Conservation (phyloP, 2,888 invertebrate genomes). For the Hydrotaea cyrtoneurina region DNA sequence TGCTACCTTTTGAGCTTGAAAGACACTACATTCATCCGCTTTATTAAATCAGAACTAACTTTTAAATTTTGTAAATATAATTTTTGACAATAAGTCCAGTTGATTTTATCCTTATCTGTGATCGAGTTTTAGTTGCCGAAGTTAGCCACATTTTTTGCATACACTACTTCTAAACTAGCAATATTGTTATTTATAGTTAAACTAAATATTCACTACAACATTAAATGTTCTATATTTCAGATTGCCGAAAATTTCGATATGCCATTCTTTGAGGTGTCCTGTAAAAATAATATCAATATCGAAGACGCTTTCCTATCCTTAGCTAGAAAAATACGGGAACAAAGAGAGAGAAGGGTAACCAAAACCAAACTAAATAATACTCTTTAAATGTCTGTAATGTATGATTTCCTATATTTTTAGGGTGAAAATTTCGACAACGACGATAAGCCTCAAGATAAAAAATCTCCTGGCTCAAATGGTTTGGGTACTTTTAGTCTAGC, state of each 20-base stretch:
- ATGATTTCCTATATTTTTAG: slow-evolving; percentile 69
- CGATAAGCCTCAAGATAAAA: slow-evolving; percentile 79
- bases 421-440: slow-evolving; percentile 81
- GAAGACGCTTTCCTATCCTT: slow-evolving; percentile 91
- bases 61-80: too few species aligned
- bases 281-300: slow-evolving; percentile 92
- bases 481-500: slow-evolving; percentile 80
- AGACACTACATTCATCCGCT: too few species aligned
- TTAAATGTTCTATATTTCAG: slow-evolving; percentile 79
- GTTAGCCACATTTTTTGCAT: too few species aligned
- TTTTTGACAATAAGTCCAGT: too few species aligned
- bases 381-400: too few species aligned
- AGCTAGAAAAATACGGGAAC: slow-evolving; percentile 91
- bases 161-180: too few species aligned
- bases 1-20: too few species aligned
- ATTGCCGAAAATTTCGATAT: slow-evolving; percentile 93
- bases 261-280: slow-evolving; percentile 94
- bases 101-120: too few species aligned
- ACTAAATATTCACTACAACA: too few species aligned
- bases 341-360: slow-evolving; percentile 87
- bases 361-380: not conserved
- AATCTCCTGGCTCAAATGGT: slow-evolving; percentile 80
- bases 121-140: too few species aligned
- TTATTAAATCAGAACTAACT: too few species aligned
- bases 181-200: too few species aligned